Conservation (phyloP, 2,888 invertebrate species). For the Galeopsomyia nigrocyanea region DNA sequence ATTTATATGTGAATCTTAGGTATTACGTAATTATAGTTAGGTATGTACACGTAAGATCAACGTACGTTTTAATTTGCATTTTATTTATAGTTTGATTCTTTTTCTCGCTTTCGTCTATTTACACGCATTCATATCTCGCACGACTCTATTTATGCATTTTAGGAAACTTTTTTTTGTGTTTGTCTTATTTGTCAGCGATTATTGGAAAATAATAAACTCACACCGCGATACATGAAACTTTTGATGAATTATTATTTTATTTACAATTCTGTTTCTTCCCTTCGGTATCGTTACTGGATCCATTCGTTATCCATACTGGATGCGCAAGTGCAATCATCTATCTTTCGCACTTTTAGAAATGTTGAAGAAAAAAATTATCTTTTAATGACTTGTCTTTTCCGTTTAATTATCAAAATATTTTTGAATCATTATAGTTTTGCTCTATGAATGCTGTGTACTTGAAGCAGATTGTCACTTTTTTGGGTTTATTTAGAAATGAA, state of each 20-base stretch:
- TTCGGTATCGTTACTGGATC: slow-evolving; percentile 4
- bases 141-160: slow-evolving; percentile 55
- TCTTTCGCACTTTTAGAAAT: too few relatives aligned
- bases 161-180: slow-evolving; percentile 60
- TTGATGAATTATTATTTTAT: slow-evolving; percentile 31
- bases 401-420: too few relatives aligned
- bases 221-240: slow-evolving; percentile 15
- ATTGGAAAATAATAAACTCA: slow-evolving; percentile 43
- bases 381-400: too few relatives aligned
- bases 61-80: slow-evolving; percentile 18
- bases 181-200: slow-evolving; percentile 57
- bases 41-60: slow-evolving; percentile 41
- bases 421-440: too few relatives aligned
- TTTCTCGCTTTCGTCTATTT: slow-evolving; percentile 7
- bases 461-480: slow-evolving; percentile 58
- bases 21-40: neutral
- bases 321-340: too few relatives aligned
- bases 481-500: slow-evolving; percentile 44
- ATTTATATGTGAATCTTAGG: neutral
- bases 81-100: neutral
- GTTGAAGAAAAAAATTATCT: too few relatives aligned
- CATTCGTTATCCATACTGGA: too few relatives aligned
- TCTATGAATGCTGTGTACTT: slow-evolving; percentile 15
- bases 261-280: slow-evolving; percentile 44
- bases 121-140: slow-evolving; percentile 1